A percentile compares a stretch with the other conserved stretches of the same genome.
Conservation (phyloP, 1,140 invertebrate genomes). For the Eurytemora carolleeae region DNA sequence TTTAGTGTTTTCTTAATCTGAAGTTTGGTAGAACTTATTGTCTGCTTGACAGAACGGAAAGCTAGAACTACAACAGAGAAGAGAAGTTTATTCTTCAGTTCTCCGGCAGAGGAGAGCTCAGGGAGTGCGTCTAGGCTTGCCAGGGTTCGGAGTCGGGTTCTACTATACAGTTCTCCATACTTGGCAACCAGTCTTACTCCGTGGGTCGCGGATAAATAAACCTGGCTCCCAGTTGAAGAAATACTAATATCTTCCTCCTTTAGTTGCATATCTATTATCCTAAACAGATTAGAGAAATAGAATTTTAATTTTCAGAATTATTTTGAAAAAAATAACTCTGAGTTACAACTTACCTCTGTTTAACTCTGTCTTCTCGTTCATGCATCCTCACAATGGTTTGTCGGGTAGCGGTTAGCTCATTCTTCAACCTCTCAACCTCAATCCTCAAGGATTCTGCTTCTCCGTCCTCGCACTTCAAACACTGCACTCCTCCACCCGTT, state of each 20-base stretch:
- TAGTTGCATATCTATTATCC: no score
- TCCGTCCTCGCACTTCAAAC: neutral
- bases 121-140: slow-evolving; percentile 56
- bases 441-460: neutral
- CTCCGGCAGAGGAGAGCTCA: slow-evolving; percentile 52
- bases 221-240: no score
- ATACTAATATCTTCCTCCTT: no score
- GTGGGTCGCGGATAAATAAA: no score
- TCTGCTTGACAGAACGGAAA: slow-evolving; percentile 35
- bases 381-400: neutral
- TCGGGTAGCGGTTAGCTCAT: neutral
- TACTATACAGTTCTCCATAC: slow-evolving; percentile 61
- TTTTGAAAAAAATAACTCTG: no score
- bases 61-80: slow-evolving; percentile 71
- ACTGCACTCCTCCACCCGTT: no score
- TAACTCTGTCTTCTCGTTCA: neutral
- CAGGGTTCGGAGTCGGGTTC: slow-evolving; percentile 55
- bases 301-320: no score
- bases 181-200: slow-evolving; percentile 22
- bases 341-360: neutral
- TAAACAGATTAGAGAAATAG: no score
- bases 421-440: neutral
- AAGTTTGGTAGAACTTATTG: slow-evolving; percentile 31
- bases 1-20: slow-evolving; percentile 31
- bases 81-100: slow-evolving; percentile 76